These are phyloP conservation scores for Clarias batrachus DNA, from an alignment of 2,113 vertebrate genomes.

Conservation along the genomic window DNA sequence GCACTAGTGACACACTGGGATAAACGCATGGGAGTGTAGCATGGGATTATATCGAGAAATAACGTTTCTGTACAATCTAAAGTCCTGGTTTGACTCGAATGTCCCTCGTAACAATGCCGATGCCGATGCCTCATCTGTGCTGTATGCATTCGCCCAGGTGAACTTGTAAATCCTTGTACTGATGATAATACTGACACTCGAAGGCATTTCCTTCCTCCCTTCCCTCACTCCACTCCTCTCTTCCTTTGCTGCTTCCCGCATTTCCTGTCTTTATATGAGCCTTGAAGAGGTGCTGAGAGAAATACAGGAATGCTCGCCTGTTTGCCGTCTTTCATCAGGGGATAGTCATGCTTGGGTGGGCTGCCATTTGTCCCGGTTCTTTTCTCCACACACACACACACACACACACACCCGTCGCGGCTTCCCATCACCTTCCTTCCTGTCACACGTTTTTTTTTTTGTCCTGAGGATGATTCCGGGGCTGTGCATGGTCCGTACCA, in stretches of 20 bases:
- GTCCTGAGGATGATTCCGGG: neutral
- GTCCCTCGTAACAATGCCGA: neutral
- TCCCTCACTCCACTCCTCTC: constrained; percentile 21
- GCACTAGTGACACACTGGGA: too few species aligned
- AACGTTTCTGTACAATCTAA: too few species aligned
- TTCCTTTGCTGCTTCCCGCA: constrained; percentile 1
- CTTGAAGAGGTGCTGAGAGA: constrained; percentile 51
- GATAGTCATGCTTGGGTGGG: constrained; percentile 40
- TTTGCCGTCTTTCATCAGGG: constrained; percentile 28
- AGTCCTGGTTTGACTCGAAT: too few species aligned
- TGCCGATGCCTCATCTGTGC: neutral
- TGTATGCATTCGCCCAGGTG: neutral
- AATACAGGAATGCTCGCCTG: constrained; percentile 26
- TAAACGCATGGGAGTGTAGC: too few species aligned
- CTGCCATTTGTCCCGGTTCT: constrained; percentile 13
- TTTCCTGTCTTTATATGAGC: constrained; percentile 4
- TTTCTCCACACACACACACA: neutral
- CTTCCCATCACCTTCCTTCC: constrained; percentile 16
- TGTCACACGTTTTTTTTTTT: constrained; percentile 22
- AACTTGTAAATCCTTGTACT: neutral
- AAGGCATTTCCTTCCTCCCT: constrained; percentile 44
- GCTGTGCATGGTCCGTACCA: constrained; percentile 19
- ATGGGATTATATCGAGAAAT: too few species aligned
- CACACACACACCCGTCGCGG: neutral
- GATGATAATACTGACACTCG: neutral